phyloP scores from a whole-genome alignment of 2,888 invertebrate genomes.

The Temnothorax ravouxi region DNA sequence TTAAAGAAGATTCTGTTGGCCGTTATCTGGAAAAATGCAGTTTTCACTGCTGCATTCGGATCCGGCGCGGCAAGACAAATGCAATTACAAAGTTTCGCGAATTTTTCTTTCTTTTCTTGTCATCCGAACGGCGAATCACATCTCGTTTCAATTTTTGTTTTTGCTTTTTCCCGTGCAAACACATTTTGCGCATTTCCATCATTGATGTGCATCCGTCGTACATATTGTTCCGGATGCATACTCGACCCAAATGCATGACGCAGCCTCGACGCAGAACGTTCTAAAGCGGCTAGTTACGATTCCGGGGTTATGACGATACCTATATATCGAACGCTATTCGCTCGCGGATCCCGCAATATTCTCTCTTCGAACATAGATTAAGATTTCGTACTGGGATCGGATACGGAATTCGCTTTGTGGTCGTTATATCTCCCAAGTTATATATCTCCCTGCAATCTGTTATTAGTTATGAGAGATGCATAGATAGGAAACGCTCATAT shows the following conservation, averaged over 20 bases:
- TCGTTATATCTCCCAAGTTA: not conserved
- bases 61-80: not conserved
- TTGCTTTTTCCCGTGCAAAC: not conserved
- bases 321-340: slow-evolving; percentile 25
- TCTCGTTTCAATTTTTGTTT: slow-evolving; percentile 22
- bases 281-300: slow-evolving; percentile 49
- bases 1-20: not conserved
- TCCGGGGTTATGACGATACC: slow-evolving; percentile 17
- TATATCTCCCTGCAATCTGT: not conserved
- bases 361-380: slow-evolving; percentile 40
- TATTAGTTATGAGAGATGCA: slow-evolving; percentile 31
- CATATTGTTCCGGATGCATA: slow-evolving; percentile 4
- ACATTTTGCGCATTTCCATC: slow-evolving; percentile 45
- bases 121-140: not conserved
- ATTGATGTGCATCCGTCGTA: not conserved
- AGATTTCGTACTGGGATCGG: slow-evolving; percentile 29
- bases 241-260: slow-evolving; percentile 54
- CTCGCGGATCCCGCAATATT: slow-evolving; percentile 37
- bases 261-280: slow-evolving; percentile 14
- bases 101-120: not conserved
- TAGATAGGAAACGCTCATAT: not conserved
- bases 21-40: slow-evolving; percentile 20
- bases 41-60: not conserved
- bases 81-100: slow-evolving; percentile 27
- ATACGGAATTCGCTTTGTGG: slow-evolving; percentile 40